Base-by-base conservation (phyloP, 2,113 vertebrate genomes). In the Tetrax tetrax region DNA sequence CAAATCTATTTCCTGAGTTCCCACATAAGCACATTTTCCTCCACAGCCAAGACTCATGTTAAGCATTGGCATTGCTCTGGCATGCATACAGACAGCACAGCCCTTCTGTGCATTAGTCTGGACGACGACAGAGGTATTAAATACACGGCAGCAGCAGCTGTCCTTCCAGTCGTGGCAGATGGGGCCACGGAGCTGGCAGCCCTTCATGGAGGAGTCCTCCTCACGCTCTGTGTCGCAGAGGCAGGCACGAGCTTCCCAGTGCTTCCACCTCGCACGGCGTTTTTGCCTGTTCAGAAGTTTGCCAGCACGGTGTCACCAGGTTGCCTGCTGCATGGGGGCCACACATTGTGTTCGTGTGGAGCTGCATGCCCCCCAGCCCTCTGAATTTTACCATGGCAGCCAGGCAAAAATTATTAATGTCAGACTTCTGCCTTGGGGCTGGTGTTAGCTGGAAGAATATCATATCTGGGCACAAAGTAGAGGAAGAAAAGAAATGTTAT, bases 331-430 rank as follows among this genome's bases (percentile, higher is more conserved):
- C 18, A 8, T 31, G n/a, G 41, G 20, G 8, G 9, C 31, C 31
- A 27, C 0, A 2, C 1, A 0, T 8, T 4, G 1, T 8, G 29
- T 38, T 33, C 2, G 1, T 1, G 7, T n/a, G 31, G 17, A 28
- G 35, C 10, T 41, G 22, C 6, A 38, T 7, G 8, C 10, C 22
- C 27, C 7, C 7, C 0, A 0, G 21, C 7, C 24, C 53, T 53
- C 38, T 38, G 21, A 20, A 21, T 85, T 50, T 66, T 53, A 77
- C 45, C n/a, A 14, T 2, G 2, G 33, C 20, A 69, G 23, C 6
- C 41, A 81, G 13, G 47, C 31, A 56, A 85, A 83, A 81, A 50
- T 16, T 1, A 70, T 77, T 76, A 53, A 43, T 0, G 5, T 7
- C 27, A n/a, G 69, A 33, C 37, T 90, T 90, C 28, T 77, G 71